Percentiles rank a stretch among this genome's conserved stretches.
phyloP scores from a whole-genome alignment of 1,140 invertebrate genomes.

The Apis dorsata region DNA sequence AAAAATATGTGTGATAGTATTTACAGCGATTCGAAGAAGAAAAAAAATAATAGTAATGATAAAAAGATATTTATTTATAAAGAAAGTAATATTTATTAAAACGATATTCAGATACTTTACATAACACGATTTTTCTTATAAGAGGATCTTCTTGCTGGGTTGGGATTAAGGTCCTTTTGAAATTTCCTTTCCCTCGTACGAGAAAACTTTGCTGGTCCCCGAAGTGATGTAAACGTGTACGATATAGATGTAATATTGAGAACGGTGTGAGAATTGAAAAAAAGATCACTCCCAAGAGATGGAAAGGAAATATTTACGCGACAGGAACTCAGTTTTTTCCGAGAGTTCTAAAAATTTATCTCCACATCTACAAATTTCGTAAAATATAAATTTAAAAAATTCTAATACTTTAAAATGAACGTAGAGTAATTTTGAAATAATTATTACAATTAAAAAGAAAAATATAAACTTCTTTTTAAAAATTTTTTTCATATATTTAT shows the following conservation, averaged over 20 bases:
- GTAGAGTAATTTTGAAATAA: too few relatives aligned
- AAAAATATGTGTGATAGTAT: too few relatives aligned
- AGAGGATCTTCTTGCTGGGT: background rate
- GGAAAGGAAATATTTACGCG: background rate
- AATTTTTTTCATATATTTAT: too few relatives aligned
- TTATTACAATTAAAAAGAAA: too few relatives aligned
- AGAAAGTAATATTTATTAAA: background rate
- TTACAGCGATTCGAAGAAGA: too few relatives aligned
- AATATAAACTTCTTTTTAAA: too few relatives aligned
- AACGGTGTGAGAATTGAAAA: slow-evolving; percentile 16
- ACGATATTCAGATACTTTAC: background rate
- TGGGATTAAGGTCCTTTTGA: background rate
- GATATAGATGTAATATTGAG: background rate
- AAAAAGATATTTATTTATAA: too few relatives aligned
- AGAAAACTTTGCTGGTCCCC: slow-evolving; percentile 8
- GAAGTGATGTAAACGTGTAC: slow-evolving; percentile 5
- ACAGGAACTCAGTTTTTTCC: background rate
- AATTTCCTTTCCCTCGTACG: background rate
- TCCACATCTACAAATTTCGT: too few relatives aligned
- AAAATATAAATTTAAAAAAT: too few relatives aligned
- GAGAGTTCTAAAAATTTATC: too few relatives aligned
- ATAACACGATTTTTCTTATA: background rate
- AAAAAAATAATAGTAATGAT: too few relatives aligned
- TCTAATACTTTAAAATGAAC: too few relatives aligned
- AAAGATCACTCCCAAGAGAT: background rate